Conservation (phyloP, 2,888 invertebrate species). For the Brenthis ino region DNA sequence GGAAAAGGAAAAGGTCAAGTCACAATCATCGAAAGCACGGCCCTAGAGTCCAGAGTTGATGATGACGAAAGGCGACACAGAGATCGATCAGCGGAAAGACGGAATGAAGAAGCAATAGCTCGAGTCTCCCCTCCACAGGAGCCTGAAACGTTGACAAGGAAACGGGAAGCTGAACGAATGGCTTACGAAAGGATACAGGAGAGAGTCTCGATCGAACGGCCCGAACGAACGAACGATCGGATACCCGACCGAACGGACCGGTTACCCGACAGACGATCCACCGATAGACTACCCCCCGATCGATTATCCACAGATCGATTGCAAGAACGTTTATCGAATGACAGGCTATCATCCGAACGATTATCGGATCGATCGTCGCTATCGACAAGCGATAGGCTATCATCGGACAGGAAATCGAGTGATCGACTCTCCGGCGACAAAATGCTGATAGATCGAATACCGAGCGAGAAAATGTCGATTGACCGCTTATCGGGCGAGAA, state of each 20-base stretch:
- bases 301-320: slow-evolving; percentile 41
- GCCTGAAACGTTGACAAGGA: slow-evolving; percentile 51
- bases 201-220: slow-evolving; percentile 49
- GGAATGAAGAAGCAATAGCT: slow-evolving; percentile 67
- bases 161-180: slow-evolving; percentile 49
- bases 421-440: slow-evolving; percentile 45
- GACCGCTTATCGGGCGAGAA: slow-evolving; percentile 45
- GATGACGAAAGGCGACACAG: slow-evolving; percentile 72
- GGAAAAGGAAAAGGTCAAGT: slow-evolving; percentile 88
- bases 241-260: slow-evolving; percentile 50
- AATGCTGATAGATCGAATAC: slow-evolving; percentile 36
- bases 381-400: slow-evolving; percentile 30
- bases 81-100: slow-evolving; percentile 58
- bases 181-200: slow-evolving; percentile 54
- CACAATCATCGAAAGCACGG: slow-evolving; percentile 84
- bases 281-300: slow-evolving; percentile 40
- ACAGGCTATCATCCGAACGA: slow-evolving; percentile 43
- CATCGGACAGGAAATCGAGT: slow-evolving; percentile 40
- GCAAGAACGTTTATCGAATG: slow-evolving; percentile 42
- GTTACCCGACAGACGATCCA: slow-evolving; percentile 29
- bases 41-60: slow-evolving; percentile 66
- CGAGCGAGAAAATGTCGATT: slow-evolving; percentile 41
- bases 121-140: slow-evolving; percentile 64
- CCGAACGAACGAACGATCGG: slow-evolving; percentile 54
- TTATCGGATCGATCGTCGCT: slow-evolving; percentile 48